Conservation (phyloP, 2,113 vertebrate species). For the Elephas maximus region DNA sequence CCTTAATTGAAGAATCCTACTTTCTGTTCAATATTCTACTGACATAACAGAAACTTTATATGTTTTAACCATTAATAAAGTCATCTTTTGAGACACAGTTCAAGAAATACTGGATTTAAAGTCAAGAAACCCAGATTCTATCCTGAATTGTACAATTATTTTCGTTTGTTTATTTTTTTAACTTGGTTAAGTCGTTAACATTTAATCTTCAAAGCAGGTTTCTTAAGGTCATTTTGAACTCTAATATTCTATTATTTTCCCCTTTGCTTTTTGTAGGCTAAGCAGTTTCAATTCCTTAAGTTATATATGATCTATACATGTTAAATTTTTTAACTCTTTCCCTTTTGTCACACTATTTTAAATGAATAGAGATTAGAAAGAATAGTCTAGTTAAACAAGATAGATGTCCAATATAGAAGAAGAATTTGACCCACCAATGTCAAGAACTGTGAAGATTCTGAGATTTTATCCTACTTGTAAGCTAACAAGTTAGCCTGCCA, state of each 20-base stretch:
- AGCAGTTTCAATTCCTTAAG: constrained; percentile 20
- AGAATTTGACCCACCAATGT: not conserved
- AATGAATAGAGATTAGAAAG: not conserved
- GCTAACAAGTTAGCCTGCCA: not conserved
- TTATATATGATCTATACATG: not conserved
- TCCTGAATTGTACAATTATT: not conserved
- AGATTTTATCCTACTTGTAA: not conserved
- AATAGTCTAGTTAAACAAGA: not conserved
- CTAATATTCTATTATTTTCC: not conserved
- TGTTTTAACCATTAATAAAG: constrained; percentile 8
- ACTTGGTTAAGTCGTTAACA: not conserved
- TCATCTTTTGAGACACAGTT: constrained; percentile 2
- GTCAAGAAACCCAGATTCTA: not conserved
- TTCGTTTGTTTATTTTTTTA: not conserved
- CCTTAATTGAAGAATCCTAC: not conserved
- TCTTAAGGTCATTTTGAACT: constrained; percentile 4
- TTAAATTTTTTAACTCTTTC: not conserved
- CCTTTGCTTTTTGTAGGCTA: not conserved
- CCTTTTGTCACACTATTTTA: constrained; percentile 9
- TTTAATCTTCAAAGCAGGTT: not conserved
- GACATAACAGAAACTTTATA: not conserved
- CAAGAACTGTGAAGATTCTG: not conserved
- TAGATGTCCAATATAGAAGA: not conserved
- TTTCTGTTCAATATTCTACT: not conserved
- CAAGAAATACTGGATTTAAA: not conserved